Percentiles rank a stretch among this genome's conserved stretches.
Evolutionary conservation across 2,888 invertebrate genomes (phyloP).

Genomic region (Cephonodes hylas): DNA sequence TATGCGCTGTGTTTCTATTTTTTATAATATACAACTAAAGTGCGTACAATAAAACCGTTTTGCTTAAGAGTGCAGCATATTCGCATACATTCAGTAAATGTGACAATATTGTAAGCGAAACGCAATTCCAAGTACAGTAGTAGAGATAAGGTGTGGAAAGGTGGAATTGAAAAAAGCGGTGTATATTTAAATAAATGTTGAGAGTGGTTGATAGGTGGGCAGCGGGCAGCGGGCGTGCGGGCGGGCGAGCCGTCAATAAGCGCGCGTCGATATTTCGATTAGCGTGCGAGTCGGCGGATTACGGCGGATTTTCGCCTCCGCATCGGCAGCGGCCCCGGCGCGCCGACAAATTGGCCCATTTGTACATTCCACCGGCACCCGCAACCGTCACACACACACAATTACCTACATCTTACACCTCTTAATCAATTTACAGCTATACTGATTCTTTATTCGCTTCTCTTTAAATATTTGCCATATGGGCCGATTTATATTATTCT

Average conservation of each 20-base stretch:
- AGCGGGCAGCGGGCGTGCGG: slow-evolving; percentile 7
- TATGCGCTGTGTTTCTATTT: no score
- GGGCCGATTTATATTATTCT: neutral
- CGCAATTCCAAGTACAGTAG: no score
- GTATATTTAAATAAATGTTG: neutral
- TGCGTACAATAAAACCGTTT: no score
- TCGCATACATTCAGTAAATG: no score
- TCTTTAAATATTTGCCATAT: neutral
- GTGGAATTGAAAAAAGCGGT: neutral
- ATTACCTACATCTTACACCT: slow-evolving; percentile 2
- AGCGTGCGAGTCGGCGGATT: slow-evolving; percentile 72
- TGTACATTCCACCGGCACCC: slow-evolving; percentile 52
- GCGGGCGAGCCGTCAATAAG: slow-evolving; percentile 54
- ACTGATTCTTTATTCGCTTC: neutral
- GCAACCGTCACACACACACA: slow-evolving; percentile 21
- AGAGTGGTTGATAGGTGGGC: neutral
- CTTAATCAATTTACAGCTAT: neutral
- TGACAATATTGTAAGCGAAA: no score
- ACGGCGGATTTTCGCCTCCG: slow-evolving; percentile 76
- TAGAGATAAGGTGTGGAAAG: neutral
- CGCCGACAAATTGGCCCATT: slow-evolving; percentile 74
- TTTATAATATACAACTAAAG: no score
- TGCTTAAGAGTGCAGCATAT: no score
- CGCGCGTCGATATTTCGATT: slow-evolving; percentile 77
- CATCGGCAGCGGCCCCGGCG: slow-evolving; percentile 40